Percentiles rank a stretch among this genome's conserved stretches.
Evolutionary conservation across 2,888 invertebrate species (phyloP).

Genomic region (Melolontha melolontha): DNA sequence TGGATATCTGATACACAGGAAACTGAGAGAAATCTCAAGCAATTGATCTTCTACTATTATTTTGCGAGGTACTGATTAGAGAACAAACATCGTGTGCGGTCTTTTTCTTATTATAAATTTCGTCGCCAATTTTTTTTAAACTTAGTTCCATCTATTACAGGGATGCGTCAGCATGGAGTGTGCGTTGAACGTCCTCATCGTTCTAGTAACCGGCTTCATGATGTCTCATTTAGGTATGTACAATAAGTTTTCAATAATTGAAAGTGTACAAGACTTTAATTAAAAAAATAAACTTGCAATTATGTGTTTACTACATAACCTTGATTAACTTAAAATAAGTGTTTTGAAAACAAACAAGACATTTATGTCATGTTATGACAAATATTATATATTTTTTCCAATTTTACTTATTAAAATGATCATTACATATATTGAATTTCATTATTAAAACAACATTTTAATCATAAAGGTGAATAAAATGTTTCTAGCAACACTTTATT

Average conservation of each 20-base stretch:
- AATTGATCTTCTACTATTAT: slow-evolving; percentile 30
- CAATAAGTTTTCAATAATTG: background rate
- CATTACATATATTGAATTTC: too few relatives aligned
- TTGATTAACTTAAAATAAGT: too few relatives aligned
- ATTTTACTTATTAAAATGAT: too few relatives aligned
- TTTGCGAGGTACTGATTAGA: slow-evolving; percentile 3
- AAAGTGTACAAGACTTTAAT: background rate
- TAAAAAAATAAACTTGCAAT: too few relatives aligned
- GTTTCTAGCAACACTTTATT: too few relatives aligned
- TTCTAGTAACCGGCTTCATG: slow-evolving; percentile 23
- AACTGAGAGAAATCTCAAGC: background rate
- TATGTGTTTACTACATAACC: too few relatives aligned
- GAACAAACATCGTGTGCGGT: slow-evolving; percentile 44
- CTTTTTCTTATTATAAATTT: slow-evolving; percentile 31
- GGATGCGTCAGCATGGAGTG: slow-evolving; percentile 62
- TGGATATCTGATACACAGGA: background rate
- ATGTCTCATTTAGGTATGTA: slow-evolving; percentile 21
- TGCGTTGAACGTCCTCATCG: slow-evolving; percentile 14
- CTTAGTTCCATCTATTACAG: slow-evolving; percentile 56
- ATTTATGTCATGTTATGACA: too few relatives aligned
- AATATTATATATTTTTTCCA: too few relatives aligned
- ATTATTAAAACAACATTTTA: too few relatives aligned
- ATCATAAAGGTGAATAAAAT: too few relatives aligned
- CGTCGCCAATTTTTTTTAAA: slow-evolving; percentile 16
- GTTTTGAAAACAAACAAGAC: too few relatives aligned